A percentile compares a stretch with the other conserved stretches of the same genome.
Conservation (phyloP, 2,797 vertebrate species). For the Iguana delicatissima region DNA sequence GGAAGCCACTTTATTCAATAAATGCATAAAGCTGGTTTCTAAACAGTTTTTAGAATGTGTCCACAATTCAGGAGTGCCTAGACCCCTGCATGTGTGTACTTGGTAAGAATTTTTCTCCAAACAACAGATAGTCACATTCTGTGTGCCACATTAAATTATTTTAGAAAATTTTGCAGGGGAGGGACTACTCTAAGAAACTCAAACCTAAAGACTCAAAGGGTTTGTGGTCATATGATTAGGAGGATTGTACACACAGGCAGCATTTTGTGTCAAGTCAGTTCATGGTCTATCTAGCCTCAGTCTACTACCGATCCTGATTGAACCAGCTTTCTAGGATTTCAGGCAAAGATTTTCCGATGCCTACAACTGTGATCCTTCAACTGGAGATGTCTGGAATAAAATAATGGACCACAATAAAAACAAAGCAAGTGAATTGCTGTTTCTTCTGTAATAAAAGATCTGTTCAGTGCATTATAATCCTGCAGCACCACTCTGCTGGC, state of each 20-base stretch:
- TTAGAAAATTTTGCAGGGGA: background rate
- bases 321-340: background rate
- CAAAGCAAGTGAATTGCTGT: background rate
- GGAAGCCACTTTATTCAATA: constrained; percentile 10
- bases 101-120: background rate
- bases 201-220: background rate
- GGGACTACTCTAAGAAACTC: background rate
- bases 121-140: background rate
- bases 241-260: background rate
- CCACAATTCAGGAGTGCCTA: background rate
- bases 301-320: background rate
- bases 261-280: background rate
- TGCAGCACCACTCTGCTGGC: background rate
- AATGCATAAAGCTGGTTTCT: background rate
- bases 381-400: background rate
- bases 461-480: background rate
- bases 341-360: background rate
- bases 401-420: background rate
- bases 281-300: background rate
- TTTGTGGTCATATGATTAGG: background rate
- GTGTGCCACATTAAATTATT: background rate
- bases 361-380: background rate
- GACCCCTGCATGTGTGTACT: background rate
- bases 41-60: constrained; percentile 14
- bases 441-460: background rate